Evolutionary conservation across 2,113 vertebrate species (phyloP).

Genomic region (Thinocorus orbignyianus): DNA sequence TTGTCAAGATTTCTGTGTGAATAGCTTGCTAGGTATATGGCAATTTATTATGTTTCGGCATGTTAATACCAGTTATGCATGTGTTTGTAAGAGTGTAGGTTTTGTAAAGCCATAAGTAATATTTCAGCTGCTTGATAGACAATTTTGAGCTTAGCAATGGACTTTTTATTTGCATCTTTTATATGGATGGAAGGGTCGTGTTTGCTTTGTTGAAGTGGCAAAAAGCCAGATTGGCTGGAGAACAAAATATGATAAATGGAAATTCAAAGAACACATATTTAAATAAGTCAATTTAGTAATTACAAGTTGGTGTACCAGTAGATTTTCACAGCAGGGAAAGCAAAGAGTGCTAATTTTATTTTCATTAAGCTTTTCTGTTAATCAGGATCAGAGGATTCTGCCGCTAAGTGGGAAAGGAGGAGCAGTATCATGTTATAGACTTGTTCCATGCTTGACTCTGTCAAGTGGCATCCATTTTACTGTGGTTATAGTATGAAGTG

Average conservation of each 20-base stretch:
- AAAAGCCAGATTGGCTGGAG: not conserved
- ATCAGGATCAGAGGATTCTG: conserved; percentile 15
- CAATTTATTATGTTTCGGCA: not conserved
- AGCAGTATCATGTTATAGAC: not conserved
- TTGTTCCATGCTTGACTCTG: not conserved
- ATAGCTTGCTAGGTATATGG: not conserved
- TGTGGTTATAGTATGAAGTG: not conserved
- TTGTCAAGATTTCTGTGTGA: not conserved
- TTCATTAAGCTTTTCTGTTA: conserved; percentile 50
- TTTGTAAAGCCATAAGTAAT: not conserved
- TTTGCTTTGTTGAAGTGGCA: not conserved
- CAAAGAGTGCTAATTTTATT: conserved; percentile 34
- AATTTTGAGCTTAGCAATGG: not conserved
- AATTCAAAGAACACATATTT: not conserved
- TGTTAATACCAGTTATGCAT: not conserved
- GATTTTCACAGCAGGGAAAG: conserved; percentile 48
- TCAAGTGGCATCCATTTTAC: conserved; percentile 20
- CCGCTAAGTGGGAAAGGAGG: not conserved
- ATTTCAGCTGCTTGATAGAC: not conserved
- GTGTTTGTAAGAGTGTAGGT: not conserved
- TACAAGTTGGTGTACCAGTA: not conserved
- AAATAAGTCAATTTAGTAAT: conserved; percentile 41
- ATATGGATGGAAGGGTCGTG: not conserved
- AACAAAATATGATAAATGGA: conserved; percentile 6
- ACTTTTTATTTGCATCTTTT: not conserved